A percentile compares a stretch with the other conserved stretches of the same genome.
Conservation (phyloP, 1,140 invertebrate genomes). For the Leptonema lineaticorne region DNA sequence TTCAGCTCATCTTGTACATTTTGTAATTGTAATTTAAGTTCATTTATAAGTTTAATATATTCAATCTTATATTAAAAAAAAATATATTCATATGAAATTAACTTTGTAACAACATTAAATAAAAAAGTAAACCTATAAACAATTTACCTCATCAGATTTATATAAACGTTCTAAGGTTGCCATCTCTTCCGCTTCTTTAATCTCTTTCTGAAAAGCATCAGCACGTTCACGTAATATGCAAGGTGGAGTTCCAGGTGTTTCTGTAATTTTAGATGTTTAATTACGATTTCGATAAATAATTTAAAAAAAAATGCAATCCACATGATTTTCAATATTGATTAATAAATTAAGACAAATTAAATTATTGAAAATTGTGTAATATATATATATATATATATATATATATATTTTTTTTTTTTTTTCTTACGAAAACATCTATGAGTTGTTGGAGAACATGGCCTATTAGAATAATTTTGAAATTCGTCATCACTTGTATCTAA, state of each 20-base stretch:
- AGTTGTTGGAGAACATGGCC: conserved; percentile 10
- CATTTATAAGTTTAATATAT: not conserved
- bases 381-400: too few relatives aligned
- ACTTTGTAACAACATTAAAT: too few relatives aligned
- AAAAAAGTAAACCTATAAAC: not conserved
- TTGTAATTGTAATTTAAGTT: not conserved
- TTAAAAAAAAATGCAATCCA: too few relatives aligned
- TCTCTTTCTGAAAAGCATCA: conserved; percentile 47
- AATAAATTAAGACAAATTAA: not conserved
- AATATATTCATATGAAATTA: not conserved
- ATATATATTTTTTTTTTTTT: too few relatives aligned
- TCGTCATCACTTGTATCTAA: too few relatives aligned
- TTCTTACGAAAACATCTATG: conserved; percentile 5
- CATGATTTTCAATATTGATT: not conserved
- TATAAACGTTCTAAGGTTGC: conserved; percentile 39
- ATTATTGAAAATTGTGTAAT: not conserved
- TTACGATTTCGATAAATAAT: not conserved
- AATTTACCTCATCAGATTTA: conserved; percentile 27
- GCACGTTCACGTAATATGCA: conserved; percentile 49
- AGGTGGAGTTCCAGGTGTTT: conserved; percentile 50
- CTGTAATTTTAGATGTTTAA: conserved; percentile 37
- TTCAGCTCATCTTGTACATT: not conserved
- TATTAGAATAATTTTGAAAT: not conserved
- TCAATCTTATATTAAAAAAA: not conserved
- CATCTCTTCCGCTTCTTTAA: conserved; percentile 49